Base-by-base conservation (phyloP, 2,113 vertebrate species). In the Felis chaus region DNA sequence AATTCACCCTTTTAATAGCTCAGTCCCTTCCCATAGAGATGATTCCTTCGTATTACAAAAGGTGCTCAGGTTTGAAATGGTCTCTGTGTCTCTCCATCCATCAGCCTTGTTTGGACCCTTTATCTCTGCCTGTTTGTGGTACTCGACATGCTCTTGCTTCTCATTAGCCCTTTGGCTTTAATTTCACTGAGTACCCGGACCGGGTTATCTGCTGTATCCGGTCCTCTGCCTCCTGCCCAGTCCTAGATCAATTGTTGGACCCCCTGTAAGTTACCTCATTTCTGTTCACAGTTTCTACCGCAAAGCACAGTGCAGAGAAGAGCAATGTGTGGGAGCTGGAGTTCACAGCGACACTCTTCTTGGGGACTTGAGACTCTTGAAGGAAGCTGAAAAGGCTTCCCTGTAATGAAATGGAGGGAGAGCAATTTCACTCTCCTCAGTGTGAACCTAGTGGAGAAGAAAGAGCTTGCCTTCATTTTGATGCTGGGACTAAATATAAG, bases 1-100 rank as follows among this genome's bases (percentile, higher is more conserved):
- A 84, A 68, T 87, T 48, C 57, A 45, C 50, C 48, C 84, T 85
- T 63, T 86, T 97, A 85, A 94, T 85, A 87, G 92, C 76, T 76
- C 45, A 36, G 8, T 79, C 79, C 45, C 29, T 93, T 57, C 90
- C 89, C 4, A 0, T 10, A 19, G 95, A 95, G 84, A 50, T 1
- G 39, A 69, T 53, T 36, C 55, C 94, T 89, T 41, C 1, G 0
- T 8, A 7, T 80, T 36, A 7, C 41, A 29, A 74, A 81, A 96
- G 61, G 86, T 50, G 27, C 76, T 95, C 8, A 0, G 74, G 76
- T 88, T 81, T 74, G 87, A 81, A 94, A 87, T 4, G 50, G 71
- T 78, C 69, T 76, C 84, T 45, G 12, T 88, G 84, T 69, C 81
- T 76, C 48, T 93, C 84, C 55, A 36, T 53, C 88, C 73, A 33